Conservation (phyloP, 2,797 vertebrate species). For the Dromococcyx pavoninus region DNA sequence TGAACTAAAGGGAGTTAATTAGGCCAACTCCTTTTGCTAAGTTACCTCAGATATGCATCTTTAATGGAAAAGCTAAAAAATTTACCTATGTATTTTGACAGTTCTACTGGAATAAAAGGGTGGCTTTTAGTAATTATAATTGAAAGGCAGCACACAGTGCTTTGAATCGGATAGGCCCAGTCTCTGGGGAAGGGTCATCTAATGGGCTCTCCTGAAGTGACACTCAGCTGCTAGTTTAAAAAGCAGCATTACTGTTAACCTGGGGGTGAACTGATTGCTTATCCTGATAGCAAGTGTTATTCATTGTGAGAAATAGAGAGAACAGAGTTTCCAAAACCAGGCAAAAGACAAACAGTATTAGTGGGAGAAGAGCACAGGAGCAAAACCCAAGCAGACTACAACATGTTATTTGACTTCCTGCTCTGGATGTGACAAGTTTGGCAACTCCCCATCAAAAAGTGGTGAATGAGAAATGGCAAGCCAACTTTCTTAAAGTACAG, state of each 20-base stretch:
- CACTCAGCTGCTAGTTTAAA: not conserved
- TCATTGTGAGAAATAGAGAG: not conserved
- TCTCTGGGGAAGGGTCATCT: not conserved
- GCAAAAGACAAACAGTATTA: fast-evolving
- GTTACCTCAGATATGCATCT: slow-evolving; percentile 8
- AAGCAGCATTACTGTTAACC: not conserved
- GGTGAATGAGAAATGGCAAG: not conserved
- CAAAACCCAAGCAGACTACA: not conserved
- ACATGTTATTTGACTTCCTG: not conserved
- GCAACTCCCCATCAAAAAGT: not conserved
- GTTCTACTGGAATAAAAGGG: not conserved
- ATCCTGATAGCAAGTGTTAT: not conserved
- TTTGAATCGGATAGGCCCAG: not conserved
- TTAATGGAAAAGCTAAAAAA: slow-evolving; percentile 45
- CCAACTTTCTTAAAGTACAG: not conserved
- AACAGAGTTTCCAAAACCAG: not conserved
- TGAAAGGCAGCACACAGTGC: not conserved
- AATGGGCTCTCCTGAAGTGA: not conserved
- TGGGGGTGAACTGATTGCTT: not conserved
- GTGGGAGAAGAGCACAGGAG: not conserved
- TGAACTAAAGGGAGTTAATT: slow-evolving; percentile 27
- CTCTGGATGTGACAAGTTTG: not conserved
- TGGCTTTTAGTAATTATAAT: not conserved
- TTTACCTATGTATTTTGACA: not conserved
- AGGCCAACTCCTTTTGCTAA: slow-evolving; percentile 2